Conservation (phyloP, 2,797 vertebrate species). For the Ambastaia sidthimunki region DNA sequence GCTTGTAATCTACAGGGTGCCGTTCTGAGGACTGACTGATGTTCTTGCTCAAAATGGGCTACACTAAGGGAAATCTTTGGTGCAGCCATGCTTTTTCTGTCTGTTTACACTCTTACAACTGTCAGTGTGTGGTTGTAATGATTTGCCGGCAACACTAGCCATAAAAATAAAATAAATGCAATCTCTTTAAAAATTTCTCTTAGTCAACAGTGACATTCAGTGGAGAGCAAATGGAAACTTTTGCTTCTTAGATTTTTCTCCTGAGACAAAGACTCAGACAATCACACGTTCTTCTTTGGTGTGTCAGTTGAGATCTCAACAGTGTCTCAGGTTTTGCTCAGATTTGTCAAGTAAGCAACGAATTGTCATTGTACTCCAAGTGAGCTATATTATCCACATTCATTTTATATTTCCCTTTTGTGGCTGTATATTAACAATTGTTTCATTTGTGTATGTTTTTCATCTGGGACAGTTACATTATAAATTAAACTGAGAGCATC, state of each 20-base stretch:
- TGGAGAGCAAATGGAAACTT: background rate
- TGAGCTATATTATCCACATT: too few relatives aligned
- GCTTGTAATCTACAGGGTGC: slow-evolving; percentile 36
- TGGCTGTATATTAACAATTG: too few relatives aligned
- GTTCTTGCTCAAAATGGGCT: slow-evolving; percentile 12
- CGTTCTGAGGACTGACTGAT: slow-evolving; percentile 21
- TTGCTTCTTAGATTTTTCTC: background rate
- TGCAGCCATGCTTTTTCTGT: background rate
- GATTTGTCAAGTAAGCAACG: background rate
- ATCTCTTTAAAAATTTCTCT: background rate
- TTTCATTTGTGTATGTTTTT: too few relatives aligned
- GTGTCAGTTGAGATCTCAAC: too few relatives aligned
- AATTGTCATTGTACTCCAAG: too few relatives aligned
- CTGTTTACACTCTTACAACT: slow-evolving; percentile 20
- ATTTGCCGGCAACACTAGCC: slow-evolving; percentile 9
- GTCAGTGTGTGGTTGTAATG: slow-evolving; percentile 14
- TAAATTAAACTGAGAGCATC: too few relatives aligned
- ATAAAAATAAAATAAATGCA: background rate
- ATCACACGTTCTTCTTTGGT: background rate
- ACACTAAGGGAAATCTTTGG: slow-evolving; percentile 24
- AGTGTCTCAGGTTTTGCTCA: background rate
- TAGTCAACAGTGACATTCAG: background rate
- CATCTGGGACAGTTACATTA: too few relatives aligned
- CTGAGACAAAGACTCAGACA: background rate
- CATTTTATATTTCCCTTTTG: too few relatives aligned